Evolutionary conservation across 1,140 invertebrate genomes (phyloP).

Genomic region (Cyclargus thomasi): DNA sequence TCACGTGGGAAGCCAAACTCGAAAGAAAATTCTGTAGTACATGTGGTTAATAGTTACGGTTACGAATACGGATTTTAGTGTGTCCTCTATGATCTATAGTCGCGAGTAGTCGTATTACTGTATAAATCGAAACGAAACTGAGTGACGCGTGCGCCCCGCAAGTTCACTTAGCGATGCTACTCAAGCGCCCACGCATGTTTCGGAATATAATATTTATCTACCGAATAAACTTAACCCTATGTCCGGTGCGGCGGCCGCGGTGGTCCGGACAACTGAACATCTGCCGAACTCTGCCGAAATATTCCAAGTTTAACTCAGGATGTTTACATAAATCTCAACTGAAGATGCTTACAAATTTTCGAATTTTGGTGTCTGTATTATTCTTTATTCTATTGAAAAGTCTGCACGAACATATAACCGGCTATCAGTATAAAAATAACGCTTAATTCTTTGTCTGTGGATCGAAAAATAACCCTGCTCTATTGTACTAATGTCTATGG

Average conservation of each 20-base stretch:
- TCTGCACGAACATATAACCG: slow-evolving; percentile 71
- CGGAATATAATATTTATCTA: slow-evolving; percentile 69
- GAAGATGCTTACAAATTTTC: slow-evolving; percentile 64
- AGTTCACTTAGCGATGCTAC: slow-evolving; percentile 26
- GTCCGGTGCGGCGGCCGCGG: slow-evolving; percentile 41
- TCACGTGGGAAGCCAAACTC: slow-evolving; percentile 25
- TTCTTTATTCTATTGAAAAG: slow-evolving; percentile 61
- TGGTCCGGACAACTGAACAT: slow-evolving; percentile 53
- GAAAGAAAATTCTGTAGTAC: slow-evolving; percentile 32
- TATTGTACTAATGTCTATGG: slow-evolving; percentile 73
- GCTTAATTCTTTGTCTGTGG: slow-evolving; percentile 67
- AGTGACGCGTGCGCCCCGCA: slow-evolving; percentile 40
- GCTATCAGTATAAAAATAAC: slow-evolving; percentile 74
- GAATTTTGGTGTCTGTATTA: slow-evolving; percentile 61
- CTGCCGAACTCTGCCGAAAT: slow-evolving; percentile 64
- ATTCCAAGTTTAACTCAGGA: slow-evolving; percentile 58
- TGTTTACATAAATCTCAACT: slow-evolving; percentile 59
- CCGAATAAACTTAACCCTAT: slow-evolving; percentile 72
- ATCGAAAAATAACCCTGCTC: slow-evolving; percentile 75
- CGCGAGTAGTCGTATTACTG: slow-evolving; percentile 30
- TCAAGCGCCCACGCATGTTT: slow-evolving; percentile 43
- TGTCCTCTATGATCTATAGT: slow-evolving; percentile 30
- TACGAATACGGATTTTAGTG: slow-evolving; percentile 33
- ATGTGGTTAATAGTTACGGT: slow-evolving; percentile 33
- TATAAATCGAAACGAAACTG: slow-evolving; percentile 32